Percentiles rank a stretch among this genome's conserved stretches.
Evolutionary conservation across 2,888 invertebrate genomes (phyloP).

Genomic region (Drosophila mimetica): DNA sequence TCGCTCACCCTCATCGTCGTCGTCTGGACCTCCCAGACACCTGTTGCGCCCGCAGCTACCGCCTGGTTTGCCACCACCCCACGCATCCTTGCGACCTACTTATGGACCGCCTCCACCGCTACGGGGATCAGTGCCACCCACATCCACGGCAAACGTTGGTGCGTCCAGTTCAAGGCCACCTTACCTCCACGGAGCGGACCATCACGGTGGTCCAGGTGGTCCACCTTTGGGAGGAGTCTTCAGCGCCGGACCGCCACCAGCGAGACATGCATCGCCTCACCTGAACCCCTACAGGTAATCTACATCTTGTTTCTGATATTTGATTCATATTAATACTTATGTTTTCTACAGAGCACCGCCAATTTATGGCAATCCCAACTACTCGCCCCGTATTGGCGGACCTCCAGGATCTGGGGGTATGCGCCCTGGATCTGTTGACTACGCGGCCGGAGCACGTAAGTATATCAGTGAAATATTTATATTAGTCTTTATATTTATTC

Average conservation of each 20-base stretch:
- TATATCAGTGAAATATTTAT: neutral
- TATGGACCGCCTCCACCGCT: constrained; percentile 84
- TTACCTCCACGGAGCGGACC: constrained; percentile 66
- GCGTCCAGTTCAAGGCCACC: constrained; percentile 60
- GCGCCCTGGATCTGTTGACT: constrained; percentile 77
- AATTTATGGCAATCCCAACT: constrained; percentile 83
- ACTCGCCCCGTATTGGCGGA: constrained; percentile 75
- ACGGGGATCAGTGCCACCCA: constrained; percentile 67
- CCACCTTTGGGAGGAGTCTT: constrained; percentile 54
- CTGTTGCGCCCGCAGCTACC: constrained; percentile 53
- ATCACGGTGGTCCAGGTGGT: constrained; percentile 58
- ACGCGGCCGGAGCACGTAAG: constrained; percentile 79
- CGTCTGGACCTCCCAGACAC: constrained; percentile 43
- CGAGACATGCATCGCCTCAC: constrained; percentile 81
- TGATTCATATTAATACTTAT: too few relatives aligned
- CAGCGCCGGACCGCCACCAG: constrained; percentile 75
- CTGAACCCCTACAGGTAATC: constrained; percentile 80
- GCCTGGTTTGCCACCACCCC: constrained; percentile 55
- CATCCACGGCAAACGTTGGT: constrained; percentile 42
- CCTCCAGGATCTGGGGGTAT: constrained; percentile 69
- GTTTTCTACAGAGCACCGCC: constrained; percentile 71
- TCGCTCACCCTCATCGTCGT: constrained; percentile 46
- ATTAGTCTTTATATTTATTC: too few relatives aligned
- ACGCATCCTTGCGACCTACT: constrained; percentile 79
- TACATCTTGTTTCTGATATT: too few relatives aligned